Conservation (phyloP, 2,113 vertebrate genomes). For the Aptenodytes forsteri region DNA sequence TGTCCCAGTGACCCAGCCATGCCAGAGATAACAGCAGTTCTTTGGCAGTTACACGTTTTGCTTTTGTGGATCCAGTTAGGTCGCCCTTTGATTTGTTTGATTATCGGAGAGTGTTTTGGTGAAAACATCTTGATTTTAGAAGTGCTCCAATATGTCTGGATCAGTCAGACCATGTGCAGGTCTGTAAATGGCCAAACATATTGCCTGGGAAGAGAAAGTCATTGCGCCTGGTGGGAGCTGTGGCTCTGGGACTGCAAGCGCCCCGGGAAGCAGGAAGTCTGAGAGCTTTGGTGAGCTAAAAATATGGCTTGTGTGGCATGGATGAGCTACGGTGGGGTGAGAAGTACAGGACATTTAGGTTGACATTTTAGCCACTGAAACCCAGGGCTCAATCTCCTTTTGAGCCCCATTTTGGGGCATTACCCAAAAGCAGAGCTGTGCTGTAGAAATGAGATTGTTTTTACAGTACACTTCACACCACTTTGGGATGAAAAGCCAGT, state of each 20-base stretch:
- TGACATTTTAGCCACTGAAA: not conserved
- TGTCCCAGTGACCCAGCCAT: constrained; percentile 50
- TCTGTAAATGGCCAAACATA: not conserved
- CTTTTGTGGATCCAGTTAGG: constrained; percentile 16
- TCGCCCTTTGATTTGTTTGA: constrained; percentile 68
- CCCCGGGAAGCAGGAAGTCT: not conserved
- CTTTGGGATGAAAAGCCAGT: not conserved
- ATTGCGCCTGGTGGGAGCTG: not conserved
- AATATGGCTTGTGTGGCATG: not conserved
- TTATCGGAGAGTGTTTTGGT: not conserved
- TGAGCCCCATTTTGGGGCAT: not conserved
- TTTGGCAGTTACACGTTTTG: constrained; percentile 13
- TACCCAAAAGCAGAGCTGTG: not conserved
- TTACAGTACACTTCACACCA: not conserved
- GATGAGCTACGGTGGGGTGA: fast-evolving
- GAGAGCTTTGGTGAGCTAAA: not conserved
- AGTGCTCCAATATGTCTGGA: not conserved
- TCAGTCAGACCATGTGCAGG: not conserved
- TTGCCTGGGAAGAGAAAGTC: not conserved
- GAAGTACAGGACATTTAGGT: not conserved
- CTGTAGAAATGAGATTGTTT: not conserved
- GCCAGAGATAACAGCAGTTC: constrained; percentile 63
- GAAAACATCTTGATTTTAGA: constrained; percentile 47
- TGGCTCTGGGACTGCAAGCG: not conserved
- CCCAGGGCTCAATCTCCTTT: not conserved